A percentile compares a stretch with the other conserved stretches of the same genome.
These are phyloP conservation scores for Anser cygnoides DNA, from an alignment of 2,113 vertebrate genomes.

Conservation along the genomic window DNA sequence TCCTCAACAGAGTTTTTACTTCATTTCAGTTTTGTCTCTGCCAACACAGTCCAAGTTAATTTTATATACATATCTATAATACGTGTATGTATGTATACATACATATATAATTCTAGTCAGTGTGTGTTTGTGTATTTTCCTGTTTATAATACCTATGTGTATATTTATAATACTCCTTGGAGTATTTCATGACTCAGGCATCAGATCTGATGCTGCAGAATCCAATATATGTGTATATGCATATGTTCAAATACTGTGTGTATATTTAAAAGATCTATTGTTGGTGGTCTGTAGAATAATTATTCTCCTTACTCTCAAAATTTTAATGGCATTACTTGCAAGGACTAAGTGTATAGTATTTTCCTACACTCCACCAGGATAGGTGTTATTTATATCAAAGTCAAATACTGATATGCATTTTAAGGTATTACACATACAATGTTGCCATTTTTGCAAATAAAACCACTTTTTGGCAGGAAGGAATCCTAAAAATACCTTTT, in stretches of 20 bases:
- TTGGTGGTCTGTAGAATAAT: conserved; percentile 77
- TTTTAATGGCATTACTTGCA: conserved; percentile 76
- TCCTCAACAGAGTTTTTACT: conserved; percentile 48
- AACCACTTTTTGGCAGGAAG: conserved; percentile 60
- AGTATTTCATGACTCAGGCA: conserved; percentile 80
- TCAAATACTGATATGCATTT: conserved; percentile 64
- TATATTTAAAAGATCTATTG: conserved; percentile 77
- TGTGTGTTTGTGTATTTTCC: conserved; percentile 69
- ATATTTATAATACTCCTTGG: conserved; percentile 73
- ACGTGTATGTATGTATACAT: conserved; percentile 48
- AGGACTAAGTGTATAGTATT: conserved; percentile 79
- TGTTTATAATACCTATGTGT: conserved; percentile 75
- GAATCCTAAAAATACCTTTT: conserved; percentile 51
- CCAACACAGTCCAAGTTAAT: conserved; percentile 38
- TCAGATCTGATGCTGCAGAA: conserved; percentile 78
- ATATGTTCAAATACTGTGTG: conserved; percentile 71
- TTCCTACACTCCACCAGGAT: conserved; percentile 81
- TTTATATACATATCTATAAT: conserved; percentile 39
- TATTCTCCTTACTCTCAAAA: conserved; percentile 56
- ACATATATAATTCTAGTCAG: conserved; percentile 47
- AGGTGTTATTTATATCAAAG: conserved; percentile 76
- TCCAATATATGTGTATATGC: conserved; percentile 77
- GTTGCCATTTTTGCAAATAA: conserved; percentile 61
- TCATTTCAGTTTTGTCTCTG: conserved; percentile 52
- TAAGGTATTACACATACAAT: conserved; percentile 41